Evolutionary conservation across 37 sponge, comb jelly and placozoan genomes (phyloP), one percentile per base, ranked within the genome.

Genomic region (Chondrosia reniformis): DNA sequence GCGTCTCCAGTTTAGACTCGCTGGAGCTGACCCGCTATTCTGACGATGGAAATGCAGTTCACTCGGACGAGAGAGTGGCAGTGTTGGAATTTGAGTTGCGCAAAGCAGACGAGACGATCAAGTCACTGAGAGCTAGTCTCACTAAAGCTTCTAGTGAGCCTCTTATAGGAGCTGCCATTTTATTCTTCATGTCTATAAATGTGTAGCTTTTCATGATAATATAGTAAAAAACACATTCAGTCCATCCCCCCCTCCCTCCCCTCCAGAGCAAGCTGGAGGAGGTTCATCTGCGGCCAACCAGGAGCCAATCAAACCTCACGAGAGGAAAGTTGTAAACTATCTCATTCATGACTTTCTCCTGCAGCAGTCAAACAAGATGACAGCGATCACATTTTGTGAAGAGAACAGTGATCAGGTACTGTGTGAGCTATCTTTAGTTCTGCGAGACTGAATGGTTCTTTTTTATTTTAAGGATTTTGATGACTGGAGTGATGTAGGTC

Each of bases 21-120:
- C 86, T 97, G 38, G 97, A 97, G 64, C 55, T 97, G 66, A 87
- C 93, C 4, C 76, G 94, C 3, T 88, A 84, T 61, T 94, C 92
- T 15, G 97, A 97, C 76, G 93, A 92, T 65, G 92, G 85, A n/a
- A 42, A 76, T 37, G 88, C 80, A 49, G 84, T 65, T 46, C 89
- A 94, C 24, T 65, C 49, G 63, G 94, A 93, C 61, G 97, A 97
- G 44, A 63, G 86, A 76, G 93, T 96, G n/a, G 92, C 95, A 33
- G 97, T 97, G 13, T 69, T 97, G 46, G 97, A 97, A 83, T 97
- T 92, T 86, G 97, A 97, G 77, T 71, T 97, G 65, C 80, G 97
- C 22, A 93, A 91, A 61, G 94, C 97, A 0, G 79, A 91, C n/a
- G 97, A 97, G 45, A 97, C 97, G 31, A 97, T 97, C 22, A 94